Conservation (phyloP, 2,888 invertebrate genomes). For the Baccha elongata region DNA sequence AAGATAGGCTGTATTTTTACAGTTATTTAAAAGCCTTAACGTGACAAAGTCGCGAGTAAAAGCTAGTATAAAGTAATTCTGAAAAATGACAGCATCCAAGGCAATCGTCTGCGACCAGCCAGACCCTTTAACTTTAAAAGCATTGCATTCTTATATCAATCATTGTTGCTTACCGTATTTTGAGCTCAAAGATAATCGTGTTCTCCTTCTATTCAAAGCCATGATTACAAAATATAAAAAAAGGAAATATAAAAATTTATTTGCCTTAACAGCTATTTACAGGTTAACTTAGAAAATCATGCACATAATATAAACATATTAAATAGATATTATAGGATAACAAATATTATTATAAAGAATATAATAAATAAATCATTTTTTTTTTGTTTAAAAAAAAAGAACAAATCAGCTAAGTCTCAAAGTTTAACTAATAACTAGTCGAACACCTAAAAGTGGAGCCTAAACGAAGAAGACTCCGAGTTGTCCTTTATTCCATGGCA, state of each 20-base stretch:
- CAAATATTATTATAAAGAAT: slow-evolving; percentile 4
- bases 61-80: no score
- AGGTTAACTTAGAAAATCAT: slow-evolving; percentile 1
- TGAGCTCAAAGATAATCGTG: no score
- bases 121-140: no score
- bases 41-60: no score
- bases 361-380: slow-evolving; percentile 51
- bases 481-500: slow-evolving; percentile 21
- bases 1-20: no score
- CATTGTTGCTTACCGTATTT: no score
- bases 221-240: neutral
- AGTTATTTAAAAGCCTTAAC: no score
- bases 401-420: slow-evolving; percentile 55
- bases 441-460: neutral
- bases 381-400: slow-evolving; percentile 12
- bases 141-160: no score
- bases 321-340: neutral
- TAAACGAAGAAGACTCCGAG: neutral
- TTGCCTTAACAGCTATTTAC: slow-evolving; percentile 22
- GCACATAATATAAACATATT: no score
- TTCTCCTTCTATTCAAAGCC: no score
- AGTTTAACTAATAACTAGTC: slow-evolving; percentile 31
- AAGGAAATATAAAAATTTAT: slow-evolving; percentile 19
- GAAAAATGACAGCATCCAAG: no score
- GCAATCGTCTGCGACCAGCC: no score